These are phyloP conservation scores for Pleuronectes platessa DNA, from an alignment of 2,113 vertebrate genomes.

Conservation along the genomic window DNA sequence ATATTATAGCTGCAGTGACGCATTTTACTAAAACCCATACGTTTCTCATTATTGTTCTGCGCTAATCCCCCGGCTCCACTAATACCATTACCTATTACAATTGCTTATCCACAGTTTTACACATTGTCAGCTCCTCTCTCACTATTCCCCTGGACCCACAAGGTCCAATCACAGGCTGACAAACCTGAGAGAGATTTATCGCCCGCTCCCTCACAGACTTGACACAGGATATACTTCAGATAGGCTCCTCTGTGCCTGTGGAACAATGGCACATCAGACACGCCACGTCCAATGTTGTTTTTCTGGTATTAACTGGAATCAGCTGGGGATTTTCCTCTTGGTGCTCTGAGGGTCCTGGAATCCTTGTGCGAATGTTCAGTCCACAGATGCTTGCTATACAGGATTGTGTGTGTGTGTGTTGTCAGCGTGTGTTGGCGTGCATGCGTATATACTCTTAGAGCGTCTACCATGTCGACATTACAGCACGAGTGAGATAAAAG, in stretches of 20 bases:
- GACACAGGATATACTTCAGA: conserved; percentile 63
- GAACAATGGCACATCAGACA: conserved; percentile 61
- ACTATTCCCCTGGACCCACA: conserved; percentile 11
- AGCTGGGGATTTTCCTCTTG: conserved; percentile 59
- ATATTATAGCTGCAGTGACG: not conserved
- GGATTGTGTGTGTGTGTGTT: conserved; percentile 25
- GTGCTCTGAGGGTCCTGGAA: conserved; percentile 39
- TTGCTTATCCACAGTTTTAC: conserved; percentile 41
- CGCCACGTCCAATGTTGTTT: conserved; percentile 52
- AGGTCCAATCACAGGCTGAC: conserved; percentile 31
- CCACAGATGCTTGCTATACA: conserved; percentile 35
- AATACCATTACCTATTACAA: conserved; percentile 46
- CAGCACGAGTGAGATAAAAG: conserved; percentile 56
- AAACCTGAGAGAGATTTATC: conserved; percentile 59
- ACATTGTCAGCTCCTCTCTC: conserved; percentile 34
- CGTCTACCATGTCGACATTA: conserved; percentile 38
- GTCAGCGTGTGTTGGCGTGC: conserved; percentile 4
- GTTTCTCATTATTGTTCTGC: conserved; percentile 43
- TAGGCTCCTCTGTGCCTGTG: conserved; percentile 46
- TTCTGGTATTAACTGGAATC: conserved; percentile 68
- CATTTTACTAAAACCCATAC: conserved; percentile 54
- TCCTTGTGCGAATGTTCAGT: conserved; percentile 33
- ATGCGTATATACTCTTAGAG: conserved; percentile 29
- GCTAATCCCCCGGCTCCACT: conserved; percentile 20
- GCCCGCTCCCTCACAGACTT: conserved; percentile 55